Conservation (phyloP, 2,113 vertebrate species). For the Pygoscelis adeliae region DNA sequence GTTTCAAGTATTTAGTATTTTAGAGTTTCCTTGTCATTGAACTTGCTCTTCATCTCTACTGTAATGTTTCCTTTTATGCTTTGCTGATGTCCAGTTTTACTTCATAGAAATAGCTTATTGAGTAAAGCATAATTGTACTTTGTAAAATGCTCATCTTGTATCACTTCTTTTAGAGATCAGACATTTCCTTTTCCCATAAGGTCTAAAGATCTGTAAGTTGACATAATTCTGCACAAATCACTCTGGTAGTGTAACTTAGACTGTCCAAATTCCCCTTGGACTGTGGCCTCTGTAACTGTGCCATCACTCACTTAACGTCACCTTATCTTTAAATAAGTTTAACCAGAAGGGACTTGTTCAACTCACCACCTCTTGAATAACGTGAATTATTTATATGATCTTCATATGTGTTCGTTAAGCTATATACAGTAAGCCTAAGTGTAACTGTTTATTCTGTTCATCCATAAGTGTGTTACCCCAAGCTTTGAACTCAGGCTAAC, state of each 20-base stretch:
- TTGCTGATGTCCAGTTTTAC: constrained; percentile 48
- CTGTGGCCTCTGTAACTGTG: constrained; percentile 76
- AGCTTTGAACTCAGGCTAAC: constrained; percentile 57
- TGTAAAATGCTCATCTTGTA: constrained; percentile 71
- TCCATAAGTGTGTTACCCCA: constrained; percentile 48
- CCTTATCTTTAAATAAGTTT: constrained; percentile 88
- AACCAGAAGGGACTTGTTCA: constrained; percentile 91
- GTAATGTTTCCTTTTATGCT: neutral
- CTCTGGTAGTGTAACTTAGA: constrained; percentile 79
- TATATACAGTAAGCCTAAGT: constrained; percentile 73
- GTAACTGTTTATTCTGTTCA: constrained; percentile 72
- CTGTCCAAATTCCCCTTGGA: constrained; percentile 87
- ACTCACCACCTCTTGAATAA: constrained; percentile 81
- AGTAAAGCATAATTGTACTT: constrained; percentile 64
- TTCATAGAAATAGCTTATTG: constrained; percentile 48
- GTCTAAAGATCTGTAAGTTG: constrained; percentile 79
- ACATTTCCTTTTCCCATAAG: constrained; percentile 78
- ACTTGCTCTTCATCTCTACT: neutral
- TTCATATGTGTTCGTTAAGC: constrained; percentile 86
- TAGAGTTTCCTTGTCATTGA: neutral
- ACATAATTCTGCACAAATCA: constrained; percentile 84
- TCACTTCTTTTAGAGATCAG: constrained; percentile 81
- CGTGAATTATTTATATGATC: constrained; percentile 94
- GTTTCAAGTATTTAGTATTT: neutral
- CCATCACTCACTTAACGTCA: constrained; percentile 86